Base-by-base conservation (phyloP, 2,113 vertebrate species). In the Psittacula cyanocephala region DNA sequence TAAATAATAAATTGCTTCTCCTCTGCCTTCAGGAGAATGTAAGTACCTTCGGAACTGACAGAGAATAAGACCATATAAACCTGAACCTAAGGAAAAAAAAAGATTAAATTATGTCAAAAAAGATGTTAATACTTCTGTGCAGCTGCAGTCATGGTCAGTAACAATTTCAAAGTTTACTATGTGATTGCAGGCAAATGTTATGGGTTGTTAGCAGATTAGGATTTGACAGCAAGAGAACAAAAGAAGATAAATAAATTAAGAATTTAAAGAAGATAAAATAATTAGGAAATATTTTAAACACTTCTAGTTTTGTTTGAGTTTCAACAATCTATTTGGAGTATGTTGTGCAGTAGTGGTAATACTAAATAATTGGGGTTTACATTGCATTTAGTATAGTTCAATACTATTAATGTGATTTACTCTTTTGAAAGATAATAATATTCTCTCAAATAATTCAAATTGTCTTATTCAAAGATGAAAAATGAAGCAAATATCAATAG, bases 1-100 rank as follows among this genome's bases (percentile, higher is more conserved):
- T 91, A 96, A 95, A 93, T 95, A 94, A 94, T 31, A 84, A 17
- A 64, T 71, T 53, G 52, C 24, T 79, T 91, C 27, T 67, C n/a
- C 76, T 85, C 55, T 29, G 35, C 41, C 69, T 57, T 86, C 64
- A 47, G 31, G 50, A 85, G 64, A 91, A 55, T 46, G 29, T 65
- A 47, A 81, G 20, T 28, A n/a, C 50, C 43, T 78, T 33, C 71
- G 46, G 69, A 86, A 17, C 24, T 70, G 81, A 63, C 10, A 33
- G 57, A 52, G 44, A 83, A 49, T 69, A 71, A 91, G 29, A 53
- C 59, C 28, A 75, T 59, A 65, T 89, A 96, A 93, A 91, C 75
- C 25, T 85, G 23, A 41, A 92, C 25, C 39, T 35, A 74, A 57
- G 19, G 69, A 81, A 70, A 84, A 62, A 28, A 50, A 52, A 52